Conservation (phyloP, 2,113 vertebrate genomes). For the Pomatostomus ruficeps region DNA sequence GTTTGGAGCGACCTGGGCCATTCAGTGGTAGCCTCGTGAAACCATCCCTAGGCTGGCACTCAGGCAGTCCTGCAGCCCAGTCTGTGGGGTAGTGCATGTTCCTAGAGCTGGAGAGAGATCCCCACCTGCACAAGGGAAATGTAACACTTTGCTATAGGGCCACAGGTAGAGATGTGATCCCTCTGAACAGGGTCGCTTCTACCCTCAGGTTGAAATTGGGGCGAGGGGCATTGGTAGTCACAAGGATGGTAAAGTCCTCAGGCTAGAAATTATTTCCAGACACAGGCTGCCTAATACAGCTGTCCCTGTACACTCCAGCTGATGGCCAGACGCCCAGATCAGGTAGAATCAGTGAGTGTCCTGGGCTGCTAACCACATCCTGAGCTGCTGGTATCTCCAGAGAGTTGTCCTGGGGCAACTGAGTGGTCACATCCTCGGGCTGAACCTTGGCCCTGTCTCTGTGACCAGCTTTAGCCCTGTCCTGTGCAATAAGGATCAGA, state of each 20-base stretch:
- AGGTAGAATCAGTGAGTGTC: not conserved
- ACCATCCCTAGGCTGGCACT: not conserved
- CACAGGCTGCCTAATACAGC: not conserved
- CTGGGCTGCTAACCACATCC: not conserved
- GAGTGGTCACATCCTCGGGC: rapidly evolving
- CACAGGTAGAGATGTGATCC: not conserved
- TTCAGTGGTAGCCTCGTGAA: not conserved
- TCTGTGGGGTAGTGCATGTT: not conserved
- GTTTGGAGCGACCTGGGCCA: not conserved
- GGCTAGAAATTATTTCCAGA: not conserved
- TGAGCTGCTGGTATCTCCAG: not conserved
- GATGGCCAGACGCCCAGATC: not conserved
- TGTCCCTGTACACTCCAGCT: not conserved
- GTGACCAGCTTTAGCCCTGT: not conserved
- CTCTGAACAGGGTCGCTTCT: not conserved
- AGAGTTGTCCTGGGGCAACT: not conserved
- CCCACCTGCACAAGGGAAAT: not conserved
- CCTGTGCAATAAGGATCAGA: not conserved
- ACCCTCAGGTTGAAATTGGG: not conserved
- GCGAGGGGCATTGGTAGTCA: no score
- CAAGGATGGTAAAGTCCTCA: not conserved
- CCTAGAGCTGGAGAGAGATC: not conserved
- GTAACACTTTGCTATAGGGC: not conserved
- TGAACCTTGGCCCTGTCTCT: not conserved
- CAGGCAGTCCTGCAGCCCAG: not conserved